Percentiles rank a stretch among this genome's conserved stretches.
These are phyloP conservation scores for Pentamera pediparva DNA, from an alignment of 53 echinoderm and acorn worm genomes.

Conservation along the genomic window DNA sequence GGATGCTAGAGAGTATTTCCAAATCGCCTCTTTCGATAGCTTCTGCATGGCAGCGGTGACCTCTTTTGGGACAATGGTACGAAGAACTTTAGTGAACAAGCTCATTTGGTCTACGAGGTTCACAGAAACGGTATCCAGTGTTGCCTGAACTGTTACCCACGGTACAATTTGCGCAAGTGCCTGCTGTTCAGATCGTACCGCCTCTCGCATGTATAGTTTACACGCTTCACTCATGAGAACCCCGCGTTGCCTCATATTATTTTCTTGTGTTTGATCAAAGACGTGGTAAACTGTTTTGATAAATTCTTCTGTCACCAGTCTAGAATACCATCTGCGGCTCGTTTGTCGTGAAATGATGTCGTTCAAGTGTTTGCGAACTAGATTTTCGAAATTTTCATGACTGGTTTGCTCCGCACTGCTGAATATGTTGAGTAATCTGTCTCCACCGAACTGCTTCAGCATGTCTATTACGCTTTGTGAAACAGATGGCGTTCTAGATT, in stretches of 20 bases:
- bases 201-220: slow-evolving; percentile 6
- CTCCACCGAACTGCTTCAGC: not conserved
- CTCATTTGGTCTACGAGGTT: not conserved
- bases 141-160: not conserved
- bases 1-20: not conserved
- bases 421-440: not conserved
- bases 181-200: not conserved
- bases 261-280: not conserved
- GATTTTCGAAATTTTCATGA: not conserved
- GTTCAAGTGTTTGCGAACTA: not conserved
- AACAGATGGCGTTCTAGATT: not conserved
- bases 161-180: not conserved
- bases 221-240: not conserved
- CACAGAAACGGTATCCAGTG: not conserved
- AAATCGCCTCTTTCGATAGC: not conserved
- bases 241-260: not conserved
- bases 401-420: not conserved
- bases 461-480: not conserved
- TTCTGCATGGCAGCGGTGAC: not conserved
- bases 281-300: not conserved
- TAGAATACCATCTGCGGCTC: not conserved
- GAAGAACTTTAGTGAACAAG: not conserved
- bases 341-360: not conserved
- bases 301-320: not conserved
- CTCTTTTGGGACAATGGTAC: not conserved